A percentile compares a stretch with the other conserved stretches of the same genome.
Evolutionary conservation across 1,140 invertebrate species (phyloP).

Genomic region (Thaumetopoea pityocampa): DNA sequence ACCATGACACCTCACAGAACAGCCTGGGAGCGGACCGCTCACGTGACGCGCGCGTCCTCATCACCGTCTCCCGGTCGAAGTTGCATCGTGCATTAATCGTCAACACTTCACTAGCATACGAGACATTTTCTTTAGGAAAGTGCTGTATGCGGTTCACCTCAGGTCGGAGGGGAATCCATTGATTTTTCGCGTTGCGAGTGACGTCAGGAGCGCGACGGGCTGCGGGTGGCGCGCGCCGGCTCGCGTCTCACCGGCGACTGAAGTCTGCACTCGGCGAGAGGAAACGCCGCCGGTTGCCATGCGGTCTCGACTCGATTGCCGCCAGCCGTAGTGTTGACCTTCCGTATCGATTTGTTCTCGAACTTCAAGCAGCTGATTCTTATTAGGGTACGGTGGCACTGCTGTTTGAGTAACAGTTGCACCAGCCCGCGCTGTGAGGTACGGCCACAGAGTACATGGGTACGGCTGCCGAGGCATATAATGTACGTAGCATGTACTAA

Average conservation of each 20-base stretch:
- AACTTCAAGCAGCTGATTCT: slow-evolving; percentile 43
- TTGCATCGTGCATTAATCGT: slow-evolving; percentile 33
- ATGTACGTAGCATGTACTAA: no score
- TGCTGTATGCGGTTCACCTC: slow-evolving; percentile 72
- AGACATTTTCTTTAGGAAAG: slow-evolving; percentile 68
- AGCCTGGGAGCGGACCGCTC: slow-evolving; percentile 58
- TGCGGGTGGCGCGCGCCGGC: slow-evolving; percentile 65
- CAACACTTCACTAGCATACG: slow-evolving; percentile 66
- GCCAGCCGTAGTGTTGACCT: slow-evolving; percentile 48
- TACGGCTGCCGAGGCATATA: no score
- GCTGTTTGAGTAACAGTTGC: no score
- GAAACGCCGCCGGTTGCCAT: slow-evolving; percentile 61
- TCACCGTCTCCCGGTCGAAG: no score
- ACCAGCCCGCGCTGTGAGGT: no score
- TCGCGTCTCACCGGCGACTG: slow-evolving; percentile 61
- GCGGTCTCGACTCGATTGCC: slow-evolving; percentile 38
- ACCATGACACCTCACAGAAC: slow-evolving; percentile 64
- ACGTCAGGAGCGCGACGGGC: slow-evolving; percentile 55
- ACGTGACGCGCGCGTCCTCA: slow-evolving; percentile 47
- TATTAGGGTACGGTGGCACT: slow-evolving; percentile 6
- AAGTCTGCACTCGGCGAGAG: slow-evolving; percentile 37
- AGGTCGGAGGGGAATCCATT: slow-evolving; percentile 57
- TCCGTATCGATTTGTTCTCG: slow-evolving; percentile 44
- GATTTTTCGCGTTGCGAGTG: slow-evolving; percentile 65
- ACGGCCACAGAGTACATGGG: no score